Percentiles rank a stretch among this genome's conserved stretches.
Evolutionary conservation across 2,888 invertebrate genomes (phyloP).

Genomic region (Lydus trimaculatus): DNA sequence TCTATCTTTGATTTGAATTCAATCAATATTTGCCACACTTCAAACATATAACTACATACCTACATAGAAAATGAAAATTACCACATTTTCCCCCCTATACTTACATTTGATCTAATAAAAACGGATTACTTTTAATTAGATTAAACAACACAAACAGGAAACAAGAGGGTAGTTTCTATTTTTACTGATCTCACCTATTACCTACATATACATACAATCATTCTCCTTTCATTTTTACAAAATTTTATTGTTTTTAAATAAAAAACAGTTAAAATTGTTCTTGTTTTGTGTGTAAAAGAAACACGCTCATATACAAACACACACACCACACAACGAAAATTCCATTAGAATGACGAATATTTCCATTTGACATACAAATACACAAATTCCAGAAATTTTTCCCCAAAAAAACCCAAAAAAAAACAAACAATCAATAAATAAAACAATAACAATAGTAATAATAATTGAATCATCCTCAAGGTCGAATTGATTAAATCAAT

Average conservation of each 20-base stretch:
- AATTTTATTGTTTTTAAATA: background rate
- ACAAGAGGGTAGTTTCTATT: background rate
- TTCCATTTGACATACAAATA: background rate
- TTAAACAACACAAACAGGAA: background rate
- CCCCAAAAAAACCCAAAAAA: background rate
- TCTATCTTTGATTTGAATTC: too few relatives aligned
- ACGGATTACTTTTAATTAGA: background rate
- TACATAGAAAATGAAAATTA: too few relatives aligned
- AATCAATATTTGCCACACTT: too few relatives aligned
- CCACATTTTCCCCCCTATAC: background rate
- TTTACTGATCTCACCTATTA: background rate
- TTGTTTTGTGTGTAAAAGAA: background rate
- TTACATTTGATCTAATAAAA: slow-evolving; percentile 3
- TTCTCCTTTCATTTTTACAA: too few relatives aligned
- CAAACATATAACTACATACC: too few relatives aligned
- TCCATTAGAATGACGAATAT: slow-evolving; percentile 2
- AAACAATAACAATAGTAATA: background rate
- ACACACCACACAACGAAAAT: background rate
- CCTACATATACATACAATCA: too few relatives aligned
- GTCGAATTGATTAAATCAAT: background rate
- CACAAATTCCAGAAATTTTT: background rate
- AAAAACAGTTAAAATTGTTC: background rate
- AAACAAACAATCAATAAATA: background rate
- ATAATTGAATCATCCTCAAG: background rate
- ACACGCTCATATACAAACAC: background rate